These are phyloP conservation scores for Panthera leo DNA, from an alignment of 2,113 vertebrate genomes.

Conservation along the genomic window DNA sequence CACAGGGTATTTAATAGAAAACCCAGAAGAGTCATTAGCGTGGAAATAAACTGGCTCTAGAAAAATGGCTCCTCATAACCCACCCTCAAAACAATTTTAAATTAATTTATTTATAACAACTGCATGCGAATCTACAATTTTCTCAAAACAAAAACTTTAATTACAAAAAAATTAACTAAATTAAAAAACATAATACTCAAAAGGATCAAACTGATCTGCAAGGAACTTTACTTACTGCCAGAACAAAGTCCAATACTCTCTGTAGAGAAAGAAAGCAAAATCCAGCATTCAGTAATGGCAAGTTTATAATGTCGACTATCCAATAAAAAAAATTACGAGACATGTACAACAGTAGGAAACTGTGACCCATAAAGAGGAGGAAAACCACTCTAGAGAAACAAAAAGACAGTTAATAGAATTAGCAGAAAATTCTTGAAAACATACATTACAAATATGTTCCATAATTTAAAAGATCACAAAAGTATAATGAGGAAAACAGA, in stretches of 20 bases:
- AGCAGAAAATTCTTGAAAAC: background rate
- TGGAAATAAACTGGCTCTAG: background rate
- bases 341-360: background rate
- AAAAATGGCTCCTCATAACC: background rate
- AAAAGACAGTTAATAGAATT: background rate
- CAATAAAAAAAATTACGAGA: background rate
- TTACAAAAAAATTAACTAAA: background rate
- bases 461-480: background rate
- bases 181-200: background rate
- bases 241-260: background rate
- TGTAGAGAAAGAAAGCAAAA: background rate
- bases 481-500: background rate
- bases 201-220: background rate
- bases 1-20: background rate
- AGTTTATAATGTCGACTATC: background rate
- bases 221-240: background rate
- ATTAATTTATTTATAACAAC: background rate
- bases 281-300: background rate
- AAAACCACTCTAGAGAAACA: background rate
- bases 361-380: background rate
- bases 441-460: background rate
- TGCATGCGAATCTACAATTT: background rate
- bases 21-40: background rate
- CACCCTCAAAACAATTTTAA: background rate
- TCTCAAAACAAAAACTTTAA: background rate